Percentiles rank a stretch among this genome's conserved stretches.
Evolutionary conservation across 2,888 invertebrate genomes (phyloP).

Genomic region (Ophioninae sp.): DNA sequence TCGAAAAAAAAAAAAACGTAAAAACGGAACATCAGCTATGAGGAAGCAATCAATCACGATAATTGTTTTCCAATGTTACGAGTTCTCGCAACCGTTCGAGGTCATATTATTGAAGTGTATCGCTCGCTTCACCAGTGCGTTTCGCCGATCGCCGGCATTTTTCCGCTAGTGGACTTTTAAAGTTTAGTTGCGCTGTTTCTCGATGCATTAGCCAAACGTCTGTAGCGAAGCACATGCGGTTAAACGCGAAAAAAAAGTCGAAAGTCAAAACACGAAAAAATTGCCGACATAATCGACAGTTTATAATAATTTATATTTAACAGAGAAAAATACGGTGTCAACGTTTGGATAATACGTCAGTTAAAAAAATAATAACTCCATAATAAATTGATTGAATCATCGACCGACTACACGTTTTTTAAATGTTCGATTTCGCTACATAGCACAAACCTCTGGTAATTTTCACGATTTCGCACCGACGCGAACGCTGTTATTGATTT

Average conservation of each 20-base stretch:
- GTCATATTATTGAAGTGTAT: slow-evolving; percentile 13
- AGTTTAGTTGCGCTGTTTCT: background rate
- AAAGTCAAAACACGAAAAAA: background rate
- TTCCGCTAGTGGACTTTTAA: background rate
- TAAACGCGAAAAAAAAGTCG: background rate
- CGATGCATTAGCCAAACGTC: background rate
- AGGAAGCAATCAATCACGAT: slow-evolving; percentile 10
- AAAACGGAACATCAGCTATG: background rate
- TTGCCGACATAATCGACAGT: background rate
- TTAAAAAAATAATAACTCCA: background rate
- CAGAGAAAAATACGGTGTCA: background rate
- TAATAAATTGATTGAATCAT: background rate
- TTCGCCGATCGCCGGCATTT: background rate
- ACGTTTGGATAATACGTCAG: background rate
- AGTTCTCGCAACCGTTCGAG: background rate
- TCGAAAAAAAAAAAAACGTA: background rate
- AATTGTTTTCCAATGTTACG: slow-evolving; percentile 14
- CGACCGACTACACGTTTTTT: background rate
- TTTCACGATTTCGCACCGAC: background rate
- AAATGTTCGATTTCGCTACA: background rate
- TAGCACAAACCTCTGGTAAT: background rate
- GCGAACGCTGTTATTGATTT: background rate
- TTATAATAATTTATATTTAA: background rate
- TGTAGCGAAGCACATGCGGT: background rate
- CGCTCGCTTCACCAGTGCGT: background rate